Conservation (phyloP, 2,797 vertebrate species). For the Clarias platycephalus region DNA sequence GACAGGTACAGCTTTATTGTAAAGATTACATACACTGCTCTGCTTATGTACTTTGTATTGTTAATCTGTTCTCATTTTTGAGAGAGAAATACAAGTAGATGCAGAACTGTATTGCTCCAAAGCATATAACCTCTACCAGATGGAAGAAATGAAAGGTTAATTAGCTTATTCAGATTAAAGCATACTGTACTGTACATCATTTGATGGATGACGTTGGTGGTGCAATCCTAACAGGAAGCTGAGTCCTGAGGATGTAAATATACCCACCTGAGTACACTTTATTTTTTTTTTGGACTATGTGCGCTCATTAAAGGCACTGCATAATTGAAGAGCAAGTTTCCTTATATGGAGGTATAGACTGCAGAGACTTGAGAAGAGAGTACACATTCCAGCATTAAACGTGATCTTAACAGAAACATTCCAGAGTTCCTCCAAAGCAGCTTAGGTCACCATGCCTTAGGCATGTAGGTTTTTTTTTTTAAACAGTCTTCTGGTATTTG, state of each 20-base stretch:
- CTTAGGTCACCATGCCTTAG: conserved; percentile 35
- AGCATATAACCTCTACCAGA: neutral
- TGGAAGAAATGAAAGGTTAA: conserved; percentile 19
- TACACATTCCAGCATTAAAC: conserved; percentile 41
- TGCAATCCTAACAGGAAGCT: neutral
- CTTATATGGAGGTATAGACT: conserved; percentile 36
- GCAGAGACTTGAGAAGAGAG: conserved; percentile 24
- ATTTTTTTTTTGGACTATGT: neutral
- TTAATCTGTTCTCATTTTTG: neutral
- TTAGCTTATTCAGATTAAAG: conserved; percentile 38
- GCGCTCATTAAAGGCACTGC: neutral
- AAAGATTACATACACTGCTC: neutral
- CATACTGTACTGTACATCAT: conserved; percentile 15
- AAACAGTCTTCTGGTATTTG: conserved; percentile 20
- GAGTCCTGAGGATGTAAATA: conserved; percentile 19
- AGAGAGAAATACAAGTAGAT: neutral
- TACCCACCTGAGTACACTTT: conserved; percentile 27
- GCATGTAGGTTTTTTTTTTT: neutral
- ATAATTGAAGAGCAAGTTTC: conserved; percentile 28
- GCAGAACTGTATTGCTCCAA: neutral
- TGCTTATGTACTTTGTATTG: no score
- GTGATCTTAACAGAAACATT: conserved; percentile 51
- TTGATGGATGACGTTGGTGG: conserved; percentile 2
- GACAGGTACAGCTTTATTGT: neutral
- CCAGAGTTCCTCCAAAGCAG: conserved; percentile 30